Conservation (phyloP, 2,113 vertebrate genomes). For the Hippocampus zosterae region DNA sequence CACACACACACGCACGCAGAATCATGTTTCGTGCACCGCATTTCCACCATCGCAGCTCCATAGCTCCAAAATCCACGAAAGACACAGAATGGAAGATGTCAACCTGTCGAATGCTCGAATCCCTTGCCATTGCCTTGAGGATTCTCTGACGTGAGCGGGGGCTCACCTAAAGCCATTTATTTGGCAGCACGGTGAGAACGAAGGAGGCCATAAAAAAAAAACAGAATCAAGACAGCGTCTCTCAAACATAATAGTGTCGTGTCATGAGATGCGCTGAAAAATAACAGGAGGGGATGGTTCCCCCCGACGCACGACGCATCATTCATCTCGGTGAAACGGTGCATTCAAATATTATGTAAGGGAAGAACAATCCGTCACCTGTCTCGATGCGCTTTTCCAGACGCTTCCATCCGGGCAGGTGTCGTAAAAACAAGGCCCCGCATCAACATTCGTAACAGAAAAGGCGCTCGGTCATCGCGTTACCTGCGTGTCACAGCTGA, state of each 20-base stretch:
- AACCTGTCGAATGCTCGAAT: constrained; percentile 34
- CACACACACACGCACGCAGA: neutral
- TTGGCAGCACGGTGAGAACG: neutral
- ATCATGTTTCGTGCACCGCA: constrained; percentile 24
- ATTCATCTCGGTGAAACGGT: neutral
- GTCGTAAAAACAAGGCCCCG: constrained; percentile 8
- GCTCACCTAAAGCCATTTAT: constrained; percentile 2
- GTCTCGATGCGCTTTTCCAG: neutral
- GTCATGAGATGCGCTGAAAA: neutral
- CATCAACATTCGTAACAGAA: neutral
- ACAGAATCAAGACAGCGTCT: neutral
- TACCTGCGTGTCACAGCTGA: constrained; percentile 61
- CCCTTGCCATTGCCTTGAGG: constrained; percentile 12
- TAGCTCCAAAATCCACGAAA: constrained; percentile 13
- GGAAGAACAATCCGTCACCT: constrained; percentile 27
- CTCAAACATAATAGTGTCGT: neutral
- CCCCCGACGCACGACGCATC: neutral
- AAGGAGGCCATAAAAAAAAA: neutral
- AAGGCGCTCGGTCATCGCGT: neutral
- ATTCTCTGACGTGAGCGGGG: neutral
- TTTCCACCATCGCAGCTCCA: constrained; percentile 8
- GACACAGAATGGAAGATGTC: constrained; percentile 6
- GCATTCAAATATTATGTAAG: neutral
- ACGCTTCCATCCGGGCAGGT: constrained; percentile 30
- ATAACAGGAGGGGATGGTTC: neutral